phyloP scores from a whole-genome alignment of 2,888 invertebrate species.

The Priocnemis perturbator region DNA sequence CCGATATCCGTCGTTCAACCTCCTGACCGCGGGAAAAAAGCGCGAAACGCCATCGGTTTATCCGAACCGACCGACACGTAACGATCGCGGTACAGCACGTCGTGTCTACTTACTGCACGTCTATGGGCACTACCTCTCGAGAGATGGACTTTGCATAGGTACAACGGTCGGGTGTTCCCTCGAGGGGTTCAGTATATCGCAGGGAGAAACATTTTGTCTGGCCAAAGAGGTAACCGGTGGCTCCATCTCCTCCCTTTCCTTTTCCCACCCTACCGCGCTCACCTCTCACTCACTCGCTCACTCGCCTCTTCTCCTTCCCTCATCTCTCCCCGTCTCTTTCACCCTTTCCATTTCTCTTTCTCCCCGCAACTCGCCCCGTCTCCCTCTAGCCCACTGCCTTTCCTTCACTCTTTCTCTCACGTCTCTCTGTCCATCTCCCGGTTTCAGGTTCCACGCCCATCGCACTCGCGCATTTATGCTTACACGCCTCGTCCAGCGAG shows the following conservation, averaged over 20 bases:
- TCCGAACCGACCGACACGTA: neutral
- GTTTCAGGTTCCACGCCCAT: constrained; percentile 13
- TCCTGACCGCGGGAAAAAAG: constrained; percentile 24
- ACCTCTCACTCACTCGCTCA: constrained; percentile 24
- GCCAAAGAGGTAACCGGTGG: constrained; percentile 57
- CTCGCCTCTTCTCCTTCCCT: constrained; percentile 21
- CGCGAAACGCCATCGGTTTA: constrained; percentile 1
- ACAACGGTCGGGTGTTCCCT: constrained; percentile 53
- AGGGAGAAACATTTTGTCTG: constrained; percentile 66
- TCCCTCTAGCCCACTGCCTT: neutral
- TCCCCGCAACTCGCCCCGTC: constrained; percentile 20
- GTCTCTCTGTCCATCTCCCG: neutral
- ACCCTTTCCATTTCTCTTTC: constrained; percentile 7
- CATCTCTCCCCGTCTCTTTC: constrained; percentile 1
- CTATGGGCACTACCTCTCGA: constrained; percentile 28
- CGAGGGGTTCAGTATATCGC: constrained; percentile 55
- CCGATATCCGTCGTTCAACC: too few relatives aligned
- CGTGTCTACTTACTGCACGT: constrained; percentile 33
- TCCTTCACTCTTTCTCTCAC: neutral
- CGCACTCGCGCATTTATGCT: constrained; percentile 58
- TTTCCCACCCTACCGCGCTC: constrained; percentile 15
- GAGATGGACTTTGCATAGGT: constrained; percentile 38
- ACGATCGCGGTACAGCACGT: constrained; percentile 13
- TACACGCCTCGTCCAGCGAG: constrained; percentile 56
- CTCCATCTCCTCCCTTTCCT: constrained; percentile 36